Percentiles rank a stretch among this genome's conserved stretches.
Conservation (phyloP, 2,888 invertebrate genomes). For the Trichogramma evanescens region DNA sequence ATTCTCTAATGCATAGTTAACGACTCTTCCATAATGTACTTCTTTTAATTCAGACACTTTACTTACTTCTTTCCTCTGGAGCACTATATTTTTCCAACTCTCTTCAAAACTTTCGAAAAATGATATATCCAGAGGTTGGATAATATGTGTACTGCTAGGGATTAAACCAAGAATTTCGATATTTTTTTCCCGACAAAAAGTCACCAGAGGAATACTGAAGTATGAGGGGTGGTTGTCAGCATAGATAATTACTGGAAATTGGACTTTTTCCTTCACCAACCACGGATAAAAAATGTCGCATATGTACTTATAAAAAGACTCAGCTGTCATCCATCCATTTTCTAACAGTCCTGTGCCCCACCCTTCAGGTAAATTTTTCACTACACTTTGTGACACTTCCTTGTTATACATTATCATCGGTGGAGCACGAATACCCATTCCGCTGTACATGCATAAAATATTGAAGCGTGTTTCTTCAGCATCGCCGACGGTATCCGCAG, state of each 20-base stretch:
- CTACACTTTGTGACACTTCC: conserved; percentile 4
- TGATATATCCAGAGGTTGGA: conserved; percentile 6
- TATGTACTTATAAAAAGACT: conserved; percentile 7
- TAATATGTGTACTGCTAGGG: not conserved
- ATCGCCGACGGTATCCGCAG: conserved; percentile 8
- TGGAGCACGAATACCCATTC: conserved; percentile 9
- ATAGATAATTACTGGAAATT: conserved; percentile 5
- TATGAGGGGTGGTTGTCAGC: conserved; percentile 4
- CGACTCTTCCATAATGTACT: not conserved
- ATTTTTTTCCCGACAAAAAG: conserved; percentile 1
- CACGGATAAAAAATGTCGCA: conserved; percentile 1
- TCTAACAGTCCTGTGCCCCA: conserved; percentile 13
- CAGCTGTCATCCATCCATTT: conserved; percentile 10
- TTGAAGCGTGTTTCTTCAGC: conserved; percentile 7
- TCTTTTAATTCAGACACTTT: not conserved
- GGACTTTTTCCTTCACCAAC: not conserved
- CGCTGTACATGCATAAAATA: conserved; percentile 15
- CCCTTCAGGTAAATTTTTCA: conserved; percentile 1
- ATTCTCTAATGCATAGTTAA: not conserved
- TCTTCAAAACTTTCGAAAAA: conserved; percentile 8
- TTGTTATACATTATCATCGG: conserved; percentile 14
- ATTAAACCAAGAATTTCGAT: conserved; percentile 1
- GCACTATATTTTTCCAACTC: conserved; percentile 1
- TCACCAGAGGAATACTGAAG: not conserved
- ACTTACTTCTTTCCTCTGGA: not conserved